phyloP scores from a whole-genome alignment of 2,113 vertebrate species.

The Elachura formosa region DNA sequence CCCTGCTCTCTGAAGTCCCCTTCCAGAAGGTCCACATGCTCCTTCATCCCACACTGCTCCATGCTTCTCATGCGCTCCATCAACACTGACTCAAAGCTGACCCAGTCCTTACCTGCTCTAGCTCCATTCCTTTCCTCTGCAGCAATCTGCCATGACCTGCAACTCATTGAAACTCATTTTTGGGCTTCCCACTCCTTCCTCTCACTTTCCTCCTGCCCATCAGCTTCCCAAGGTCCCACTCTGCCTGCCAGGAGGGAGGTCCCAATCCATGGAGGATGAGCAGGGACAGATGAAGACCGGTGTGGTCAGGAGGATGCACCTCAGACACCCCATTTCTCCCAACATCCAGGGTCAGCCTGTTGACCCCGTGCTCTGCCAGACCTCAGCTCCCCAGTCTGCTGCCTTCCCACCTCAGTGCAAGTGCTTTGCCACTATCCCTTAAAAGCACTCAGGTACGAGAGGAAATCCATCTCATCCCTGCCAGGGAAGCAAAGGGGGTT shows the following conservation, averaged over 20 bases:
- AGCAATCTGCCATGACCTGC: not conserved
- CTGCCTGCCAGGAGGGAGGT: not conserved
- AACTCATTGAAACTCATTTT: not conserved
- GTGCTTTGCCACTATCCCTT: not conserved
- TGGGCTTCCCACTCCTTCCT: not conserved
- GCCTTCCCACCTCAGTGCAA: not conserved
- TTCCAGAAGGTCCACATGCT: not conserved
- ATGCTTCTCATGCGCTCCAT: not conserved
- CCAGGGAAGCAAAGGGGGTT: not conserved
- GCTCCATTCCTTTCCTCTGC: not conserved
- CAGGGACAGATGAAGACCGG: not conserved
- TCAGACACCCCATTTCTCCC: not conserved
- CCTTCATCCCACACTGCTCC: not conserved
- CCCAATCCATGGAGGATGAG: not conserved
- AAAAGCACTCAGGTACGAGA: not conserved
- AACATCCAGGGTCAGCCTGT: not conserved
- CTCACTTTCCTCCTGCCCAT: not conserved
- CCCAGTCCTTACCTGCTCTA: not conserved
- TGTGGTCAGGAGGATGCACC: not conserved
- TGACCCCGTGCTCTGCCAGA: not conserved
- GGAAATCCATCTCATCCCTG: not conserved
- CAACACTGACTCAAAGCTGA: not conserved
- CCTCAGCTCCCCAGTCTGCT: not conserved
- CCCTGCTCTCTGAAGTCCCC: constrained; percentile 28
- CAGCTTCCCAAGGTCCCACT: not conserved